Conservation (phyloP, 92 coral and sea anemone species). For the Epizoanthus ramosus region DNA sequence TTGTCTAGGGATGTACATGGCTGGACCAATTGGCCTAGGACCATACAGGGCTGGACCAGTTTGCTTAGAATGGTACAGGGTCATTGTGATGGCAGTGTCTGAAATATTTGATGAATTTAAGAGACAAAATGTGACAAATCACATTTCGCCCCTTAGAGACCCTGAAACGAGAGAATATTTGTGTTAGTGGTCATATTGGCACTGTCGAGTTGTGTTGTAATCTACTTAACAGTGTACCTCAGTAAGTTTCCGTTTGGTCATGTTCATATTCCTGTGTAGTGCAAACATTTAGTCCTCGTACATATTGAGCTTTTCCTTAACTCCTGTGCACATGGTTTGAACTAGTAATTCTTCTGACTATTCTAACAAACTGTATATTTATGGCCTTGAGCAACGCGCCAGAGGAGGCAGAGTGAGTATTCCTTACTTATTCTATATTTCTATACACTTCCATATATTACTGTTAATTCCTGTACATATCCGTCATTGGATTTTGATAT, state of each 20-base stretch:
- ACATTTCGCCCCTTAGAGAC: too few relatives aligned
- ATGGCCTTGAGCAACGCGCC: constrained; percentile 98
- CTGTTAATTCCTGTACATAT: not conserved
- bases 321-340: constrained; percentile 80
- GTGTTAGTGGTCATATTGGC: too few relatives aligned
- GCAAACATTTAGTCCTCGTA: not conserved
- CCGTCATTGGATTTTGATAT: not conserved
- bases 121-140: too few relatives aligned
- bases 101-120: too few relatives aligned
- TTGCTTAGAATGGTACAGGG: too few relatives aligned
- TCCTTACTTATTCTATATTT: not conserved
- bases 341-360: constrained; percentile 93
- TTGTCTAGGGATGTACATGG: too few relatives aligned
- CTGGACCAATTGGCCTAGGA: too few relatives aligned
- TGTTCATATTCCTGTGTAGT: too few relatives aligned
- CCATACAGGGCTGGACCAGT: too few relatives aligned
- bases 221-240: not conserved
- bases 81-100: too few relatives aligned
- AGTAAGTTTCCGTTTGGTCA: not conserved
- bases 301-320: constrained; percentile 65
- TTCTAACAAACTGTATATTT: constrained; percentile 99
- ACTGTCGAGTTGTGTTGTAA: too few relatives aligned
- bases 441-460: not conserved
- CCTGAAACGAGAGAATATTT: too few relatives aligned
- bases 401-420: constrained; percentile 94